Evolutionary conservation across 37 sponge, comb jelly and placozoan genomes (phyloP).

Genomic region (Petrosia ficiformis): DNA sequence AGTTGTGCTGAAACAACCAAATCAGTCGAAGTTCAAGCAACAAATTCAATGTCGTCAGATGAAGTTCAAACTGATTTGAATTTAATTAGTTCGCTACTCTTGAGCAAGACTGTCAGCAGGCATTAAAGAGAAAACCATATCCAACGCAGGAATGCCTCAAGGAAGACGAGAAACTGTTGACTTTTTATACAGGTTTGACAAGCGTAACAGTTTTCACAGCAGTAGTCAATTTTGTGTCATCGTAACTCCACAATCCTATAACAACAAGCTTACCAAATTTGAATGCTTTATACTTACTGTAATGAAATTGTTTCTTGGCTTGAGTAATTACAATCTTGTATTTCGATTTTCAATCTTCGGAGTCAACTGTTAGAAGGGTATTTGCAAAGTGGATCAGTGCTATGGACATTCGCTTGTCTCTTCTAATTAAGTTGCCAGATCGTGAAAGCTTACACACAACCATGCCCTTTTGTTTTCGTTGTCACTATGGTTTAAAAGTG

Average conservation of each 20-base stretch:
- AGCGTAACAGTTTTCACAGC: background rate
- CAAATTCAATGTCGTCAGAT: too few relatives aligned
- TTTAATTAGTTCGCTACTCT: slow-evolving; percentile 5
- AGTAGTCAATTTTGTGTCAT: background rate
- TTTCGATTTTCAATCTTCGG: slow-evolving; percentile 48
- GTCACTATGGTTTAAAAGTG: slow-evolving; percentile 35
- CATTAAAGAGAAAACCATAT: too few relatives aligned
- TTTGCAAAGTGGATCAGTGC: slow-evolving; percentile 21
- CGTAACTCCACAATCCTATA: background rate
- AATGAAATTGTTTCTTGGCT: slow-evolving; percentile 40
- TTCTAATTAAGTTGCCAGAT: slow-evolving; percentile 65
- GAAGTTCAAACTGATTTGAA: too few relatives aligned
- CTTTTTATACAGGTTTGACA: slow-evolving; percentile 34
- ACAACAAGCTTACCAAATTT: slow-evolving; percentile 37
- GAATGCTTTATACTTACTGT: slow-evolving; percentile 45
- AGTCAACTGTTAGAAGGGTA: slow-evolving; percentile 38
- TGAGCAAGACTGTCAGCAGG: slow-evolving; percentile 21
- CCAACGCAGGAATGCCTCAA: background rate
- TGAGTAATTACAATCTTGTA: slow-evolving; percentile 26
- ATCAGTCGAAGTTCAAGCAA: too few relatives aligned
- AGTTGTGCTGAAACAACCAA: background rate
- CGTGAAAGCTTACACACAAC: slow-evolving; percentile 34
- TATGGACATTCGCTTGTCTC: slow-evolving; percentile 21
- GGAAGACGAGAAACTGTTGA: slow-evolving; percentile 11
- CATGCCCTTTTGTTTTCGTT: slow-evolving; percentile 51